Conservation (phyloP, 2,888 invertebrate species). For the Rhagonycha lutea region DNA sequence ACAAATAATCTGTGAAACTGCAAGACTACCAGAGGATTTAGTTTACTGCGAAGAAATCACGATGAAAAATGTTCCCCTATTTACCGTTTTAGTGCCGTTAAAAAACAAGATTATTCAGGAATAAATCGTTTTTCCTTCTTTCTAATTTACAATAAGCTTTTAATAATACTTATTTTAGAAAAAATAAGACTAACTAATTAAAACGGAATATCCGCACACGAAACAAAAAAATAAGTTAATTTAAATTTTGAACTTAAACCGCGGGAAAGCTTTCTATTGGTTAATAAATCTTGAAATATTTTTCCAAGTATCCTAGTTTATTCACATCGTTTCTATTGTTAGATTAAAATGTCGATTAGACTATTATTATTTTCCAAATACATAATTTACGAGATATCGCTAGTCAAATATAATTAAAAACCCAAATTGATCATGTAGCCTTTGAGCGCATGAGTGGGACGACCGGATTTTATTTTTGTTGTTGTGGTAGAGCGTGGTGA, state of each 20-base stretch:
- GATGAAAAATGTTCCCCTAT: not conserved
- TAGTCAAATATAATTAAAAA: not conserved
- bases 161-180: no score
- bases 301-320: not conserved
- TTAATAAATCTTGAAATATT: not conserved
- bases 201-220: not conserved
- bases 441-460: not conserved
- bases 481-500: not conserved
- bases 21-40: not conserved
- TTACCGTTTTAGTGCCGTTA: not conserved
- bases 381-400: not conserved
- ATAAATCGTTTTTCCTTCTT: no score
- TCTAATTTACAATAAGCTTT: no score
- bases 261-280: not conserved
- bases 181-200: not conserved
- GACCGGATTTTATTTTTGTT: not conserved
- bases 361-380: not conserved
- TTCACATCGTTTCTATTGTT: not conserved
- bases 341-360: not conserved
- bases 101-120: no score
- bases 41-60: not conserved
- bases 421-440: not conserved
- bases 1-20: not conserved
- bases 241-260: not conserved
- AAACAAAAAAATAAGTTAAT: not conserved